These are phyloP conservation scores for Oenanthe melanoleuca DNA, from an alignment of 2,113 vertebrate genomes.

Conservation along the genomic window DNA sequence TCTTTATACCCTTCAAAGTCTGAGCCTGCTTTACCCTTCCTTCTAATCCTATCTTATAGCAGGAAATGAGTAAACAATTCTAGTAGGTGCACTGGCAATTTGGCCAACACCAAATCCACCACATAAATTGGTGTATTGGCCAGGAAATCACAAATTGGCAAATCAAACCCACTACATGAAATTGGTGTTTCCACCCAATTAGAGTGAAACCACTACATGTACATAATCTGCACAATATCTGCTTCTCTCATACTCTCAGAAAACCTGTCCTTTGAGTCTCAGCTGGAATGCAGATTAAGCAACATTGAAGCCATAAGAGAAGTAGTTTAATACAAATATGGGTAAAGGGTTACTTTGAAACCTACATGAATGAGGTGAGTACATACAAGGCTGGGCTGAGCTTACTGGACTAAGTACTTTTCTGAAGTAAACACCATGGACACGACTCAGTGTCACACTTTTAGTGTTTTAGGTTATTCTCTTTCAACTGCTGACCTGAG, in stretches of 20 bases:
- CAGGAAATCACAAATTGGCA: too few species aligned
- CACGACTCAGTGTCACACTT: background rate
- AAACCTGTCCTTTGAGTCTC: conserved; percentile 33
- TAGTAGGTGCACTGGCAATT: too few species aligned
- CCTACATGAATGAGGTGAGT: background rate
- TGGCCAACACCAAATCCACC: too few species aligned
- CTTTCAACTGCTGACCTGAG: background rate
- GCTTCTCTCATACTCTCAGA: conserved; percentile 47
- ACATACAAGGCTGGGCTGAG: background rate
- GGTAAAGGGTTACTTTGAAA: background rate
- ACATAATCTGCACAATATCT: conserved; percentile 52
- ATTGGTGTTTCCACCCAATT: too few species aligned
- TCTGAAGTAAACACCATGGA: background rate
- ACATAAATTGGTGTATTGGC: too few species aligned
- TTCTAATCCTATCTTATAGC: too few species aligned
- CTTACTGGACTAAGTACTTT: background rate
- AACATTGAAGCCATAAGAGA: background rate
- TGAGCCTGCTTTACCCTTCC: too few species aligned
- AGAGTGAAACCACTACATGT: background rate
- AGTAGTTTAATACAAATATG: background rate
- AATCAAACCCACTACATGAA: too few species aligned
- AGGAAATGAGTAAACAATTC: too few species aligned
- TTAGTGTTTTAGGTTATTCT: background rate
- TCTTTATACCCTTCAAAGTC: too few species aligned
- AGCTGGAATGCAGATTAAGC: conserved; percentile 15